Evolutionary conservation across 2,797 vertebrate species (phyloP).

Genomic region (Lemur catta): DNA sequence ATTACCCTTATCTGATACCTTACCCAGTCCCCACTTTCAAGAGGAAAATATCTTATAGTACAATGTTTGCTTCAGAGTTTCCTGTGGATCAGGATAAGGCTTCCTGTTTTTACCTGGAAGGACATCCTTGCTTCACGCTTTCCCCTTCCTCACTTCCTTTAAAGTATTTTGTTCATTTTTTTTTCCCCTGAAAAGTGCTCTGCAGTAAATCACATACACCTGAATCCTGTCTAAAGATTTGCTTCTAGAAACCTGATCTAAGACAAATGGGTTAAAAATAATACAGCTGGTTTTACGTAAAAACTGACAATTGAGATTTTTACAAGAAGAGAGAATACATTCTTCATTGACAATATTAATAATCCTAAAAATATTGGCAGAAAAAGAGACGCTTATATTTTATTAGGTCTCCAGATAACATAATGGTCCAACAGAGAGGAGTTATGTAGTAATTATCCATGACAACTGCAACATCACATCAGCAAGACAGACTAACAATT

Average conservation of each 20-base stretch:
- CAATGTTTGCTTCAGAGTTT: background rate
- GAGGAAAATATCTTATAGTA: background rate
- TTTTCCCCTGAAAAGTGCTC: background rate
- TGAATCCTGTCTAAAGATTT: background rate
- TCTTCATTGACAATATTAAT: background rate
- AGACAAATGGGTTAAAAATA: constrained; percentile 27
- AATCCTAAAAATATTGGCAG: background rate
- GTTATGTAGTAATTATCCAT: constrained; percentile 68
- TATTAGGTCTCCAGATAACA: constrained; percentile 61
- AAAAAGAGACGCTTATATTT: constrained; percentile 52
- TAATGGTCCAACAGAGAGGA: constrained; percentile 70
- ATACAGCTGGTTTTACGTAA: background rate
- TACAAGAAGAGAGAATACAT: background rate
- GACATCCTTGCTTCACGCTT: background rate
- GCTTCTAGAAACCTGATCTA: background rate
- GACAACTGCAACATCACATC: constrained; percentile 49
- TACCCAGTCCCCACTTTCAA: background rate
- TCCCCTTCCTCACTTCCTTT: background rate
- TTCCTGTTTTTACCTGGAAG: background rate
- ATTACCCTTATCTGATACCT: background rate
- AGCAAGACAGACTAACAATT: background rate
- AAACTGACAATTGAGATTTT: background rate
- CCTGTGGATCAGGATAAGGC: background rate
- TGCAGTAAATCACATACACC: background rate
- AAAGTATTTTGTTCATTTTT: background rate